A percentile compares a stretch with the other conserved stretches of the same genome.
phyloP scores from a whole-genome alignment of 2,113 vertebrate genomes.

The Engraulis encrasicolus region DNA sequence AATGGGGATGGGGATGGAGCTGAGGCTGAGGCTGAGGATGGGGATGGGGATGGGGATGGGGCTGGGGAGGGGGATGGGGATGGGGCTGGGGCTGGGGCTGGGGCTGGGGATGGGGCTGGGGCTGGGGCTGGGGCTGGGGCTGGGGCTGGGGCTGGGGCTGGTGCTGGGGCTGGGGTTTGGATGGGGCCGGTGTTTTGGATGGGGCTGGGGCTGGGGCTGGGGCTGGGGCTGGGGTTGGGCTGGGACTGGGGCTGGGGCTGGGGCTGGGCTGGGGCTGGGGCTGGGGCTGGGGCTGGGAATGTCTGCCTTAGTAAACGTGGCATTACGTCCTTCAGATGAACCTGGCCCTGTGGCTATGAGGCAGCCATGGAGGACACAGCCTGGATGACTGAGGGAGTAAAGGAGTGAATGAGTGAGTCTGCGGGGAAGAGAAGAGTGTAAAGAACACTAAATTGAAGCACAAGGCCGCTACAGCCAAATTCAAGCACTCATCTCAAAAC shows the following conservation, averaged over 20 bases:
- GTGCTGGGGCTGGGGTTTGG: not conserved
- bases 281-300: constrained; percentile 47
- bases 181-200: too few relatives aligned
- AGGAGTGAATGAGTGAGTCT: too few relatives aligned
- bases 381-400: not conserved
- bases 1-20: too few relatives aligned
- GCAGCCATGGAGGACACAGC: constrained; percentile 56
- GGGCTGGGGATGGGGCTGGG: too few relatives aligned
- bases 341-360: constrained; percentile 61
- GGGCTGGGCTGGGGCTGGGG: too few relatives aligned
- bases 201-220: constrained; percentile 37
- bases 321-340: constrained; percentile 72
- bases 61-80: constrained; percentile 29
- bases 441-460: not conserved
- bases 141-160: constrained; percentile 40
- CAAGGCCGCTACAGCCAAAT: not conserved
- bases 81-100: too few relatives aligned
- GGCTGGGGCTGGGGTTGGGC: not conserved
- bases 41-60: constrained; percentile 51
- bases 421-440: not conserved
- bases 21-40: too few relatives aligned
- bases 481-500: not conserved
- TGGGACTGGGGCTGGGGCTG: not conserved
- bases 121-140: constrained; percentile 21
- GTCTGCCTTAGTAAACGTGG: constrained; percentile 58